These are phyloP conservation scores for Sinohyriopsis cumingii DNA, from an alignment of 2,888 invertebrate genomes.

Conservation along the genomic window DNA sequence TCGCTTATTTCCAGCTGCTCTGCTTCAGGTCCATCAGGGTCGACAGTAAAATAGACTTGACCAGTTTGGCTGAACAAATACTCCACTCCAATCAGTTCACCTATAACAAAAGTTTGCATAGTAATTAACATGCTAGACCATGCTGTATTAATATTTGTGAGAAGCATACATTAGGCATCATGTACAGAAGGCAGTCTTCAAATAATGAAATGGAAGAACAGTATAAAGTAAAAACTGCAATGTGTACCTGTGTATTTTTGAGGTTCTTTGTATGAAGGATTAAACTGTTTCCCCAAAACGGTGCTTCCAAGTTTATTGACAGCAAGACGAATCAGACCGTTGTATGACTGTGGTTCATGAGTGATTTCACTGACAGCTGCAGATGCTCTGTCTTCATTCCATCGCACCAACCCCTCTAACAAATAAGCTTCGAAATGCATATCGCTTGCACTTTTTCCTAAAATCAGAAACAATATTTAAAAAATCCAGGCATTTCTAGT, in stretches of 20 bases:
- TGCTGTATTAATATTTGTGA: not conserved
- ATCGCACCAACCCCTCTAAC: conserved; percentile 26
- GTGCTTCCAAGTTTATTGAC: conserved; percentile 15
- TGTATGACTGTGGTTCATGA: conserved; percentile 11
- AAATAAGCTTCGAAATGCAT: conserved; percentile 37
- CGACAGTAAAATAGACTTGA: conserved; percentile 3
- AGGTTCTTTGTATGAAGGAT: conserved; percentile 13
- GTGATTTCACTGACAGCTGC: conserved; percentile 8
- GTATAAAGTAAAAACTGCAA: no score
- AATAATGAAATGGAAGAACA: not conserved
- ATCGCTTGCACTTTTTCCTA: conserved; percentile 33
- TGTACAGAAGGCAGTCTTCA: not conserved
- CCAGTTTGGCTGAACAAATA: conserved; percentile 27
- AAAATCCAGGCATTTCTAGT: no score
- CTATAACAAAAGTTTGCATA: not conserved
- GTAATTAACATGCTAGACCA: not conserved
- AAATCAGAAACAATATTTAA: no score
- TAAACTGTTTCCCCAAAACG: conserved; percentile 14
- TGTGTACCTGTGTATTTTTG: conserved; percentile 25
- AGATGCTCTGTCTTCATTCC: conserved; percentile 32
- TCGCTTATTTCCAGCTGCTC: conserved; percentile 3
- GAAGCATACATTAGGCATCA: no score
- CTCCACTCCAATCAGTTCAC: conserved; percentile 25
- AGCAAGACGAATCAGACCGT: conserved; percentile 13
- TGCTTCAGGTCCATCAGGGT: conserved; percentile 7